Evolutionary conservation across 2,888 invertebrate species (phyloP), one percentile per base, ranked within the genome.

Genomic region (Amiota mariae): DNA sequence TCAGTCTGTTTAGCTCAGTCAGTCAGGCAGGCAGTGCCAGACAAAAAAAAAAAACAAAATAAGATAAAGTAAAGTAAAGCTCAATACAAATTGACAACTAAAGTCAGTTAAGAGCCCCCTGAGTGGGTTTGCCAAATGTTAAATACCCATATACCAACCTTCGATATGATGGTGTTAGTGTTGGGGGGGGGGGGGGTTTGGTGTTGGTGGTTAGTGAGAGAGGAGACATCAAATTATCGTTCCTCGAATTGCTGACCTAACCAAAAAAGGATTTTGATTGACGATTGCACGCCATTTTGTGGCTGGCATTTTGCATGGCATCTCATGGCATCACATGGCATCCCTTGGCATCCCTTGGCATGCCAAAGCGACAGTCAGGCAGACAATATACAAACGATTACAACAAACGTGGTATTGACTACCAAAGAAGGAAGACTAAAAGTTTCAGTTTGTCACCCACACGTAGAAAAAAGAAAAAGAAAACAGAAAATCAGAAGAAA

Each of bases 191-290:
- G 6, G 6, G 36, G 6, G n/a, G n/a, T n/a, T n/a, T n/a, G n/a
- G n/a, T n/a, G n/a, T n/a, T n/a, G n/a, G n/a, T n/a, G n/a, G n/a
- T n/a, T n/a, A n/a, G n/a, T n/a, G n/a, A n/a, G 6, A 6, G 6
- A 36, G 36, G 6, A 36, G 36, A 6, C 36, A 36, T 36, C 8
- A 6, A n/a, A n/a, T n/a, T n/a, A n/a, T n/a, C n/a, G n/a, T 59
- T 54, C 9, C n/a, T 15, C 20, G 59, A 59, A 9, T 59, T 59
- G 59, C 59, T 59, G 59, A 59, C 59, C 59, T 59, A 20, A 59
- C 18, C 20, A 20, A 18, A 8, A 18, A 59, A 20, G 18, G 49
- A 76, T 83, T 77, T 79, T 79, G 54, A 61, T 54, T 64, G 64
- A 64, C 71, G 48, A 74, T 68, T 63, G 24, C 72, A 70, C 72